These are phyloP conservation scores for Anoura caudifer DNA, from an alignment of 2,113 vertebrate genomes.

Conservation along the genomic window DNA sequence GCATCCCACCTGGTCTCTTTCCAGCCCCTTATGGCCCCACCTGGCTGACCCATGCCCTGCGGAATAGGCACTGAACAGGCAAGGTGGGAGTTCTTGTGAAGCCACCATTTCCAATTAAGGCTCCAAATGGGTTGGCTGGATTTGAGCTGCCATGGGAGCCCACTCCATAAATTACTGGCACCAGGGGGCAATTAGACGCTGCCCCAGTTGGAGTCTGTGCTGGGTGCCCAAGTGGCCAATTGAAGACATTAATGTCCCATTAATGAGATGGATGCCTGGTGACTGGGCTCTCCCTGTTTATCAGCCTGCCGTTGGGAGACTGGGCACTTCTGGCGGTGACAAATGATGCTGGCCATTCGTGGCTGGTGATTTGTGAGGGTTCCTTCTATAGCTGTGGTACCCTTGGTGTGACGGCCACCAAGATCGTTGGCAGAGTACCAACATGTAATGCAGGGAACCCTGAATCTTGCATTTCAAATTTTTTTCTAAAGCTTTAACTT, in stretches of 20 bases:
- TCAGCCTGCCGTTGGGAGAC: constrained; percentile 62
- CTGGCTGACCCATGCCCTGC: neutral
- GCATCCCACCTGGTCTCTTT: neutral
- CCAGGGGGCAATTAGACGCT: constrained; percentile 77
- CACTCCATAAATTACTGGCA: constrained; percentile 77
- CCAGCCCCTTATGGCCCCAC: neutral
- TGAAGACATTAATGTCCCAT: constrained; percentile 80
- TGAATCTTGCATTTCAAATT: neutral
- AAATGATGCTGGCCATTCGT: constrained; percentile 45
- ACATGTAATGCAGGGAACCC: neutral
- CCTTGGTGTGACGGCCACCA: neutral
- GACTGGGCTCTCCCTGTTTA: constrained; percentile 66
- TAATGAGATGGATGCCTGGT: constrained; percentile 80
- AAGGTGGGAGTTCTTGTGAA: constrained; percentile 56
- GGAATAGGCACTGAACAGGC: constrained; percentile 45
- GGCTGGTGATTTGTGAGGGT: constrained; percentile 63
- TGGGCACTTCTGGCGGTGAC: constrained; percentile 72
- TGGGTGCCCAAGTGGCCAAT: constrained; percentile 75
- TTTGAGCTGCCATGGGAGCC: constrained; percentile 61
- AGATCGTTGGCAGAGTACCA: neutral
- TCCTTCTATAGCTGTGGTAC: constrained; percentile 3
- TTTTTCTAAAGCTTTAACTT: neutral
- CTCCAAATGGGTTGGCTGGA: constrained; percentile 71
- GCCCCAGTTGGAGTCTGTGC: constrained; percentile 77
- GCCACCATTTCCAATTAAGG: constrained; percentile 70